phyloP scores from a whole-genome alignment of 2,888 invertebrate species.

The Tridacna crocea region DNA sequence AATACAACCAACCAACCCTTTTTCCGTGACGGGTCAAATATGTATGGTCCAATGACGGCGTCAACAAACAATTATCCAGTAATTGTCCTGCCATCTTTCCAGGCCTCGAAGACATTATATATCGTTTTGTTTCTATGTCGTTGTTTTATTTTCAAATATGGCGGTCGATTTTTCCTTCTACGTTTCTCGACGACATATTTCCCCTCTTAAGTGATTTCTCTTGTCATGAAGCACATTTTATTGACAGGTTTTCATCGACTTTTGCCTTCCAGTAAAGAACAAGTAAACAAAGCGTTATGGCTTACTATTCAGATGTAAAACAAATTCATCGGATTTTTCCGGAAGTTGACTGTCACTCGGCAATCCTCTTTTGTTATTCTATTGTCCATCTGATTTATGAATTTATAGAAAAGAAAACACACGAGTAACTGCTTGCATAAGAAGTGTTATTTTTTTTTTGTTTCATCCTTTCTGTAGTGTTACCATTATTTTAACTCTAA shows the following conservation, averaged over 20 bases:
- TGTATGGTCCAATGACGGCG: too few species aligned
- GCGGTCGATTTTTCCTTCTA: not conserved
- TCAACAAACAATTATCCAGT: too few species aligned
- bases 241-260: conserved; percentile 5
- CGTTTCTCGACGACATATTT: not conserved
- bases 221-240: conserved; percentile 18
- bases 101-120: too few species aligned
- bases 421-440: too few species aligned
- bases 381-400: not conserved
- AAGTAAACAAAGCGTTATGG: conserved; percentile 18
- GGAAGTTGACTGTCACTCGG: not conserved
- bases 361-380: conserved; percentile 3
- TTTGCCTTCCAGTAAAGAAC: conserved; percentile 23
- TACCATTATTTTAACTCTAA: too few species aligned
- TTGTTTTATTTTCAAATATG: not conserved
- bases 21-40: too few species aligned
- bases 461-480: too few species aligned
- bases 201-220: conserved; percentile 18
- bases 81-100: too few species aligned
- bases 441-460: too few species aligned
- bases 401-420: not conserved
- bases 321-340: conserved; percentile 2
- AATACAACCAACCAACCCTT: too few species aligned
- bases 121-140: too few species aligned
- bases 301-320: not conserved